Conservation (phyloP, 1,140 invertebrate species). For the Drosophila mauritiana region DNA sequence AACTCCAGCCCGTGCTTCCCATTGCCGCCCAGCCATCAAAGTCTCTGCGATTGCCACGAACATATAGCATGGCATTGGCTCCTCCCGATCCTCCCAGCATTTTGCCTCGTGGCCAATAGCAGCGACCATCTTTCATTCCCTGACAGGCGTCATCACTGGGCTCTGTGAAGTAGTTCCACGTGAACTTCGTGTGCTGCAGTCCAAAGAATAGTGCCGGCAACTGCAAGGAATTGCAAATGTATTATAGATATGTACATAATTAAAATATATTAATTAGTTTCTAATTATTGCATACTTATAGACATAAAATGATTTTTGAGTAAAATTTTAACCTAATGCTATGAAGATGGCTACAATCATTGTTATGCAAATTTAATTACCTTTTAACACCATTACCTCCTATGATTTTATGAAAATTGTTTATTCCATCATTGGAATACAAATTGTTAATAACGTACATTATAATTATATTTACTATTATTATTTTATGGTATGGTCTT, state of each 20-base stretch:
- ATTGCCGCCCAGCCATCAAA: slow-evolving; percentile 87
- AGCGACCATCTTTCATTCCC: slow-evolving; percentile 85
- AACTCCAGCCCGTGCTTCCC: slow-evolving; percentile 85
- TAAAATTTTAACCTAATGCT: too few species aligned
- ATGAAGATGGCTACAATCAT: too few species aligned
- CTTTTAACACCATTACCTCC: too few species aligned
- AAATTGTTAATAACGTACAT: too few species aligned
- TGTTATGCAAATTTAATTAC: too few species aligned
- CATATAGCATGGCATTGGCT: slow-evolving; percentile 90
- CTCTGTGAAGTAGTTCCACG: slow-evolving; percentile 89
- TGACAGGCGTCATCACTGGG: slow-evolving; percentile 86
- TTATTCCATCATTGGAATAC: too few species aligned
- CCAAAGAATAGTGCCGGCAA: slow-evolving; percentile 86
- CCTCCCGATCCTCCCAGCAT: slow-evolving; percentile 91
- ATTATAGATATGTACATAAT: too few species aligned
- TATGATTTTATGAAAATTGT: too few species aligned
- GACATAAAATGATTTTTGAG: too few species aligned
- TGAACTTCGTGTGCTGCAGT: slow-evolving; percentile 86
- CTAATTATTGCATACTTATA: background rate
- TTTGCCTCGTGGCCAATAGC: slow-evolving; percentile 89
- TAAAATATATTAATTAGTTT: background rate
- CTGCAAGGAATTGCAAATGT: slow-evolving; percentile 50
- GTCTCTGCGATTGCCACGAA: slow-evolving; percentile 69
- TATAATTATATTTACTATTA: too few species aligned
- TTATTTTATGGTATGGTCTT: too few species aligned